phyloP scores from a whole-genome alignment of 2,888 invertebrate species.

The Cancer borealis region DNA sequence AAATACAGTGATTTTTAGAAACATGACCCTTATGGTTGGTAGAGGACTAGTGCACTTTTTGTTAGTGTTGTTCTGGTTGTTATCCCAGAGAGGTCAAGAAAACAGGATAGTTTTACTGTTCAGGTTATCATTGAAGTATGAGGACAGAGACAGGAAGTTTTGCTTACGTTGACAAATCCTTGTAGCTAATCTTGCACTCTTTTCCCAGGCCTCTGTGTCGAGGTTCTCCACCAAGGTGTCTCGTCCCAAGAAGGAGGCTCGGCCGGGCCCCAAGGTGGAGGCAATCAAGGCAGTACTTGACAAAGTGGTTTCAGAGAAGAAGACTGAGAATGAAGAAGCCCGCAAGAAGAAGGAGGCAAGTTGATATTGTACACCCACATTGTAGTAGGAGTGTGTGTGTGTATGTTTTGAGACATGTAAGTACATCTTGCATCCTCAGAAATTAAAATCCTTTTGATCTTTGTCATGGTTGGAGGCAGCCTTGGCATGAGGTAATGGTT shows the following conservation, averaged over 20 bases:
- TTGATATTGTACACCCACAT: neutral
- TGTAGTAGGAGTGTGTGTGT: neutral
- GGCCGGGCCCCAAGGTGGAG: constrained; percentile 55
- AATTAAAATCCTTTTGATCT: too few relatives aligned
- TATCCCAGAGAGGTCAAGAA: neutral
- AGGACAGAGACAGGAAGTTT: neutral
- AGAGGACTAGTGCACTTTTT: too few relatives aligned
- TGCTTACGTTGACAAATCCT: neutral
- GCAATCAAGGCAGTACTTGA: constrained; percentile 68
- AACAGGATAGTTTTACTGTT: neutral
- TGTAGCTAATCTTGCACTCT: neutral
- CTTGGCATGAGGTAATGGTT: too few relatives aligned
- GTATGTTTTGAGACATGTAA: neutral
- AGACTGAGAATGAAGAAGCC: constrained; percentile 62
- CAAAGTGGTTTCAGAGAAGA: constrained; percentile 47
- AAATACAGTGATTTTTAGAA: too few relatives aligned
- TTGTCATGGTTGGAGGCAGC: too few relatives aligned
- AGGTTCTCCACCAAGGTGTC: constrained; percentile 65
- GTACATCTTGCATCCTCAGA: neutral
- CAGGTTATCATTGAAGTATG: neutral
- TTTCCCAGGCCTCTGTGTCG: constrained; percentile 33
- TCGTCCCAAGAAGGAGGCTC: constrained; percentile 63
- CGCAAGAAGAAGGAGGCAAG: constrained; percentile 69
- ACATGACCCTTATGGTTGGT: too few relatives aligned
- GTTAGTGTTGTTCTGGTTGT: too few relatives aligned